Base-by-base conservation (phyloP, 2,113 vertebrate genomes). In the Pholis gunnellus region DNA sequence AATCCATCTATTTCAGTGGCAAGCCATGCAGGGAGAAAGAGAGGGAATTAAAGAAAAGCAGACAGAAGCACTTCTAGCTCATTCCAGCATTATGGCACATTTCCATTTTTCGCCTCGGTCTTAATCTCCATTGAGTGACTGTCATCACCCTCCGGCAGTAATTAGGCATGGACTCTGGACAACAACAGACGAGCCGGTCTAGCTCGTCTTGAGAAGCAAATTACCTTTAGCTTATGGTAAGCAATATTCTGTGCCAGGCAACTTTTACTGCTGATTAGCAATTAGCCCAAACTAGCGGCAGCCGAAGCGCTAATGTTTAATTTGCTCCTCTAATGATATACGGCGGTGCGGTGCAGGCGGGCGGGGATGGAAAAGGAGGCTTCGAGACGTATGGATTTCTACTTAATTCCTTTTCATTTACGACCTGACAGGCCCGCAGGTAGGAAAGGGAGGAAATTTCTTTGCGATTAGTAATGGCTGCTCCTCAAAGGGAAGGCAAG, bases 181-280 rank as follows among this genome's bases (percentile, higher is more conserved):
- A 94, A 94, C 94, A 94, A 92, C 94, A 95, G 93, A 94, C 87
- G 85, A 92, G 93, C 87, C 79, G 83, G 88, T 91, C 93, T 87
- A 89, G 94, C 91, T 93, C 87, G 89, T 95, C 93, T 94, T 82
- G 82, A 94, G 89, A 91, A 94, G 94, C 93, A 94, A 95, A 96
- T 95, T 95, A 95, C 94, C 93, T 94, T 95, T 94, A 95, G 93
- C 94, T 95, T 94, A 94, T 95, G 91, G 94, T 95, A 94, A 95
- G 95, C 94, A 95, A 95, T 94, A 94, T 95, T 95, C 92, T 80
- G 88, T 94, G 94, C 93, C 94, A 94, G 91, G 92, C 94, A 95
- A 94, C 94, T 94, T 95, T 95, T 94, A 95, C 93, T 96, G 95
- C 95, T 95, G 94, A 95, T 95, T 95, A 96, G 94, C 94, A 95